These are phyloP conservation scores for Atrichornis clamosus DNA, from an alignment of 2,113 vertebrate genomes.

Conservation along the genomic window DNA sequence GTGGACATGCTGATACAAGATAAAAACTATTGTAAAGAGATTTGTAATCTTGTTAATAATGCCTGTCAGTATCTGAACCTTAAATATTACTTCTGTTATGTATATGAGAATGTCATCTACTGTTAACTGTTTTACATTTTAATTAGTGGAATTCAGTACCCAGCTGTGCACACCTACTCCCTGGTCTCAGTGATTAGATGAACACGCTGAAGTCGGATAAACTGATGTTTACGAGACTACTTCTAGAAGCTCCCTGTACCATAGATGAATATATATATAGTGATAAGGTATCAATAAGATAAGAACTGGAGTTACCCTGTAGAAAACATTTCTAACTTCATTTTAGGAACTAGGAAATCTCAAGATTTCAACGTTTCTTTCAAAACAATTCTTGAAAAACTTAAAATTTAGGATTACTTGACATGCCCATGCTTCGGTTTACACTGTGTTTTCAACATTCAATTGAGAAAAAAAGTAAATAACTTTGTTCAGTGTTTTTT, in stretches of 20 bases:
- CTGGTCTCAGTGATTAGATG: background rate
- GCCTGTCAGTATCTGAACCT: background rate
- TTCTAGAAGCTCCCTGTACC: background rate
- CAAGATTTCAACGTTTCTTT: background rate
- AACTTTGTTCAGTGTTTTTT: background rate
- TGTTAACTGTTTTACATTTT: background rate
- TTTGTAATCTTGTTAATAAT: background rate
- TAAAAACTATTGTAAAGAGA: background rate
- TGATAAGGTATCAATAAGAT: background rate
- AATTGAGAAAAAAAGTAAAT: background rate
- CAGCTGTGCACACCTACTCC: background rate
- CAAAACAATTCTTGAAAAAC: background rate
- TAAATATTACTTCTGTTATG: background rate
- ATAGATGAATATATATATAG: background rate
- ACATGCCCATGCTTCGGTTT: background rate
- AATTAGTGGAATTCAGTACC: background rate
- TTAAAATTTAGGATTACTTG: background rate
- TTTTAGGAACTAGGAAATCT: background rate
- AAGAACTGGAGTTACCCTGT: background rate
- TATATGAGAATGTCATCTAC: background rate
- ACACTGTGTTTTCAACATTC: background rate
- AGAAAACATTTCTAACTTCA: background rate
- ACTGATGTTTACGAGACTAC: background rate
- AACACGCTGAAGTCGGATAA: background rate
- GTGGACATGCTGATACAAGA: background rate